These are phyloP conservation scores for Halocynthia aurantium DNA, from an alignment of 23 tunicate species.

Conservation along the genomic window DNA sequence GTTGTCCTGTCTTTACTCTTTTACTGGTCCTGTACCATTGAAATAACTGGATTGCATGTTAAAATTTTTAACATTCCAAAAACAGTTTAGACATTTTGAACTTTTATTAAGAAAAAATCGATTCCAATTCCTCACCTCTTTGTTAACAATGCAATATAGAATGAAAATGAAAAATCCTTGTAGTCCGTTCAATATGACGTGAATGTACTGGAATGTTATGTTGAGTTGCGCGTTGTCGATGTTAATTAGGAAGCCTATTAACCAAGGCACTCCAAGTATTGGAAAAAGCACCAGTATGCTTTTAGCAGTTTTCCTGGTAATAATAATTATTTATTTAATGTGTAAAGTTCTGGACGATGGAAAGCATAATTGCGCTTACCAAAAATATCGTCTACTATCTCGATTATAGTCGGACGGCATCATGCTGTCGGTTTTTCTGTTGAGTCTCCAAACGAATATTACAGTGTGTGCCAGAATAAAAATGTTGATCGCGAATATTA, in stretches of 20 bases:
- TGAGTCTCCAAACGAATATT: constrained; percentile 49
- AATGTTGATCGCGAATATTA: constrained; percentile 50
- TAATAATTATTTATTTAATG: background rate
- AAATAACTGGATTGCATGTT: too few relatives aligned
- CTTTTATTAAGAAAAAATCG: background rate
- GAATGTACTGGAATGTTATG: constrained; percentile 57
- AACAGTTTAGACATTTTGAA: background rate
- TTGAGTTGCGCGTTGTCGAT: constrained; percentile 16
- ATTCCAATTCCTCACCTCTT: constrained; percentile 32
- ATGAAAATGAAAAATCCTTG: constrained; percentile 80
- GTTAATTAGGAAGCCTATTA: constrained; percentile 55
- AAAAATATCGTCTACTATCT: constrained; percentile 35
- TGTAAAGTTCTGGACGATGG: background rate
- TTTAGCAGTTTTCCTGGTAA: constrained; percentile 71
- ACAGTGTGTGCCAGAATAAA: constrained; percentile 69
- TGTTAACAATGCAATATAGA: constrained; percentile 65
- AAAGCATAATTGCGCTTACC: constrained; percentile 29
- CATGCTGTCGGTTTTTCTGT: constrained; percentile 45
- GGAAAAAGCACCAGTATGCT: constrained; percentile 71
- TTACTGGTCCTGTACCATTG: too few relatives aligned
- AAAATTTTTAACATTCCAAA: too few relatives aligned
- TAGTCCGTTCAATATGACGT: constrained; percentile 60
- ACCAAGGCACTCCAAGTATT: constrained; percentile 82
- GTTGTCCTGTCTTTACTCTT: too few relatives aligned
- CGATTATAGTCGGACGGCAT: constrained; percentile 40